Base-by-base conservation (phyloP, 2,113 vertebrate species). In the Cyphomyrus discorhynchus region DNA sequence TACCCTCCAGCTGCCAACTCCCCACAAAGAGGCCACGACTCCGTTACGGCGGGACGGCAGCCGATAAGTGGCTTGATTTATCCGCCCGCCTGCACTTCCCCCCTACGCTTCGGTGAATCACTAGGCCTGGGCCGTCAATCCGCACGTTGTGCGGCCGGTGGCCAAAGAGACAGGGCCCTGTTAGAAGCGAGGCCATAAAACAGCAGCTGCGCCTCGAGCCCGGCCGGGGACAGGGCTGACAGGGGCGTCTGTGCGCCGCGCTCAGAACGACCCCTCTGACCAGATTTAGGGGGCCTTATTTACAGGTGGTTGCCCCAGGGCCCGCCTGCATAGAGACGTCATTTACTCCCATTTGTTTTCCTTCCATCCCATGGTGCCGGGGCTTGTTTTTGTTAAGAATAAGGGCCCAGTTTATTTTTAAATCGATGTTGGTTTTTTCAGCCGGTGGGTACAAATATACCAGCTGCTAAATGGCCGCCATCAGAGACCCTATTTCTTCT, bases 331-430 rank as follows among this genome's bases (percentile, higher is more conserved):
- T 89, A 89, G 89, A 89, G 77, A 62, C 13, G 77, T 89, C 89
- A 89, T 89, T 89, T 89, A 62, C 80, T 89, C 77, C 24, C 50
- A 58, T 46, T 45, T 62, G 70, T 85, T 85, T 89, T 58, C 52
- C 80, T 47, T 84, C 77, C 50, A 47, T 85, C 42, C 56, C 53
- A 82, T 82, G 89, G 89, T 82, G 77, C 80, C 31, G 31, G 62
- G 80, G 58, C 80, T 89, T 89, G 80, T 89, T 85, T 89, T 85
- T 24, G 49, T 62, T 85, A 45, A 88, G n/a, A 66, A 84, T 62
- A 58, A 46, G 77, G 52, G 80, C 89, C 77, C 58, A 31, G 89
- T 89, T 89, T 89, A 85, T 85, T 89, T 89, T 84, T 89, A 89
- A 85, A 85, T 50, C 80, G 3, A 53, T 58, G 80, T 84, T 39